Evolutionary conservation across 1,140 invertebrate species (phyloP), one percentile per base, ranked within the genome.

Genomic region (Scaptomyza graminum): DNA sequence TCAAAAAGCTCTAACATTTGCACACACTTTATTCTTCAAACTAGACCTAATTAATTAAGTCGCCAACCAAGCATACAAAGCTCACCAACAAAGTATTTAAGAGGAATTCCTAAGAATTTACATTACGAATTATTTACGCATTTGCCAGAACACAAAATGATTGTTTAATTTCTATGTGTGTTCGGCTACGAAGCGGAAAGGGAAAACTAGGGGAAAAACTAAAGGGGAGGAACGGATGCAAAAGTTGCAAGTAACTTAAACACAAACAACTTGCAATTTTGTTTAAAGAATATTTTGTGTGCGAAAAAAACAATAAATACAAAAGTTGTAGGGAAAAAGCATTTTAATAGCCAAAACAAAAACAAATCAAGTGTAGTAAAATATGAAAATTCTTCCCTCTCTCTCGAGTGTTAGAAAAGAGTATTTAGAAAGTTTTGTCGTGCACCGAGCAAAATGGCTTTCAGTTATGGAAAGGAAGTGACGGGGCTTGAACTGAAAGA

Each of bases 381-480:
- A 28, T 44, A 43, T 41, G 49, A 41, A 28, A 34, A 56, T 41
- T 18, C 18, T 50, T 7, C 11, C 47, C 11, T 5, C 18, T 18
- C 8, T 5, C 22, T 15, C n/a, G 12, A 4, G 0, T 6, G 2
- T 3, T 7, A 12, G 6, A 34, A 7, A 47, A 18, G 46, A 31
- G 65, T 71, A 73, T 76, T 73, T 73, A 50, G 65, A 74, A 85
- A 81, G 59, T 74, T 83, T 87, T 34, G 5, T 56, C n/a, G n/a
- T 18, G 62, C 71, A 76, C 68, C 60, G 39, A 61, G 79, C 65
- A 55, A 83, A 83, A 79, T 79, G 79, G 52, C 25, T 67, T 55
- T 34, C 56, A 67, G 41, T 73, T 82, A 55, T 64, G 79, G 70
- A 79, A 87, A 85, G 81, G 83, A 85, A 85, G 74, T 85, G 69